These are phyloP conservation scores for Polyommatus iphigenia DNA, from an alignment of 2,888 invertebrate species.

Conservation along the genomic window DNA sequence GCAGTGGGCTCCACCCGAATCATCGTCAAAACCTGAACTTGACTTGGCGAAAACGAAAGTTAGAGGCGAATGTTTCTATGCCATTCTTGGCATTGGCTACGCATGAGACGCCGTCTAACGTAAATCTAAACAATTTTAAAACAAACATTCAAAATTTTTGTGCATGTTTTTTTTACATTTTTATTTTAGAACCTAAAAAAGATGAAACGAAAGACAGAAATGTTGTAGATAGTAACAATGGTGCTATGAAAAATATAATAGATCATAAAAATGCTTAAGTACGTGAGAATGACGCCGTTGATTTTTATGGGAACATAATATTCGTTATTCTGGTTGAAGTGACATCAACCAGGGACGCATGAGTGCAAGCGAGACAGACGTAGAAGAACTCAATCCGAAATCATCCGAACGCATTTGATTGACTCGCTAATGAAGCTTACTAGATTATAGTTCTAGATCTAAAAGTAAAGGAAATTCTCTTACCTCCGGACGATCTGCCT, in stretches of 20 bases:
- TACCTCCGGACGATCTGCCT: conserved; percentile 27
- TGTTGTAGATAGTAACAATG: background rate
- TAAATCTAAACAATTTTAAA: conserved; percentile 40
- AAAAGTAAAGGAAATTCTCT: conserved; percentile 10
- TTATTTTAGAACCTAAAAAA: background rate
- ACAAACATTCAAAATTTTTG: conserved; percentile 35
- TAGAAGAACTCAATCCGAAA: conserved; percentile 36
- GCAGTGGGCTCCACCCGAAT: conserved; percentile 56
- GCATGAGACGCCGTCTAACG: conserved; percentile 45
- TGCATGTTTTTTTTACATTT: conserved; percentile 19
- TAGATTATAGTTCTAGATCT: background rate
- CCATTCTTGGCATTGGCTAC: conserved; percentile 69
- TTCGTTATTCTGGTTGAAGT: conserved; percentile 23
- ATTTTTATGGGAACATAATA: conserved; percentile 19
- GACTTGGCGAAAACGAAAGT: conserved; percentile 80
- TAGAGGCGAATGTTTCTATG: conserved; percentile 73
- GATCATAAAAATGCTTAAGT: conserved; percentile 2
- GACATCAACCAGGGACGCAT: conserved; percentile 34
- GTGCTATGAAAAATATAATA: background rate
- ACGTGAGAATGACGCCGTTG: conserved; percentile 13
- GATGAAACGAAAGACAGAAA: background rate
- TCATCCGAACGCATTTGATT: conserved; percentile 33
- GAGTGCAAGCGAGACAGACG: conserved; percentile 64
- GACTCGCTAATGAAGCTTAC: conserved; percentile 34
- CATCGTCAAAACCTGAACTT: conserved; percentile 78